phyloP scores from a whole-genome alignment of 30 jellyfish, hydroid and myxozoan genomes.

The Nemopilema nomurai region DNA sequence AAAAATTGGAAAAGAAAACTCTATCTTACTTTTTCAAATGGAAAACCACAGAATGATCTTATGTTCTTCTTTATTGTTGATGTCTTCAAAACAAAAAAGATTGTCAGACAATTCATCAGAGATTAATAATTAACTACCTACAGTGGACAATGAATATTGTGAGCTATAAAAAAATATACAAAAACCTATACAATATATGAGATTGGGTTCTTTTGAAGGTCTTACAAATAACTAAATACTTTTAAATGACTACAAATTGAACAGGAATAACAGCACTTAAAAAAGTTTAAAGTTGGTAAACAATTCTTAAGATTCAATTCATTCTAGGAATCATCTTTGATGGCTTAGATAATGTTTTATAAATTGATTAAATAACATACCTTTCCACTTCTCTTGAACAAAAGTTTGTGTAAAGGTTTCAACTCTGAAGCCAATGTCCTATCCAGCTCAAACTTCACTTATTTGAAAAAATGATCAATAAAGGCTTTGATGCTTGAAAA shows the following conservation, averaged over 20 bases:
- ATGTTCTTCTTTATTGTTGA: constrained; percentile 59
- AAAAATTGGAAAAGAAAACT: no score
- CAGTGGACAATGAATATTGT: not conserved
- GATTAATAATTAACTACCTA: no score
- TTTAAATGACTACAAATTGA: no score
- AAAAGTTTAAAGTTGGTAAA: no score
- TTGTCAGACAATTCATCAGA: no score
- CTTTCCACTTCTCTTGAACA: constrained; percentile 68
- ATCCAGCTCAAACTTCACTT: constrained; percentile 65
- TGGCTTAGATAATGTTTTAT: not conserved
- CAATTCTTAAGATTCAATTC: no score
- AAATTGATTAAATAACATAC: not conserved
- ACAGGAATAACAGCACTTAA: no score
- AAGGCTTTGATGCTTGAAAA: not conserved
- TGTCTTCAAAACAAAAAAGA: constrained; percentile 30
- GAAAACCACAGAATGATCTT: constrained; percentile 81
- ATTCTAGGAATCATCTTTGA: not conserved
- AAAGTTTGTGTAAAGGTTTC: constrained; percentile 65
- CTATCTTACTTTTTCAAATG: constrained; percentile 58
- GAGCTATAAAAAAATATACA: not conserved
- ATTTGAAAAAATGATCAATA: not conserved
- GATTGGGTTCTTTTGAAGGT: no score
- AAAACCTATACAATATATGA: not conserved
- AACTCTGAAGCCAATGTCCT: constrained; percentile 66
- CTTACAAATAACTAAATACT: no score